Evolutionary conservation across 2,888 invertebrate genomes (phyloP).

Genomic region (Malthinus seriepunctatus): DNA sequence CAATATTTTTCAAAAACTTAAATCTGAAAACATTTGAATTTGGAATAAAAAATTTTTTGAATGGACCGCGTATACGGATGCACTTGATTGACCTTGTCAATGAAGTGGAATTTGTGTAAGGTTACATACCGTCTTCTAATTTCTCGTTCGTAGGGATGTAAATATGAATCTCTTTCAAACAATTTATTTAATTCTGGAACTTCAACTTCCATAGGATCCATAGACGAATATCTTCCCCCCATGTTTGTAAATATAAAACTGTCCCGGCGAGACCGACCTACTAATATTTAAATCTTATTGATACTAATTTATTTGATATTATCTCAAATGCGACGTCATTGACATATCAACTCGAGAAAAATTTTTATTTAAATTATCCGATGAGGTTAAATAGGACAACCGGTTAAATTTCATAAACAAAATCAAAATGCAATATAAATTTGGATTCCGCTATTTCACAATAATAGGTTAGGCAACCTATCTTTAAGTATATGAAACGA

Average conservation of each 20-base stretch:
- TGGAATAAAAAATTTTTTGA: background rate
- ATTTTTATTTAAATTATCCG: too few species aligned
- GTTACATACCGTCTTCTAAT: slow-evolving; percentile 81
- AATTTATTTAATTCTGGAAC: slow-evolving; percentile 81
- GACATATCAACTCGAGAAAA: background rate
- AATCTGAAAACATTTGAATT: background rate
- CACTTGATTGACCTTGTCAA: slow-evolving; percentile 46
- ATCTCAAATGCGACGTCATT: background rate
- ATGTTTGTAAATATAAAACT: slow-evolving; percentile 49
- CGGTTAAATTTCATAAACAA: background rate
- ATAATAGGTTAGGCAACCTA: too few species aligned
- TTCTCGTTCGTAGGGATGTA: slow-evolving; percentile 83
- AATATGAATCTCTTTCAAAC: slow-evolving; percentile 82
- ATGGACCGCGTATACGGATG: background rate
- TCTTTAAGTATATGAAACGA: too few species aligned
- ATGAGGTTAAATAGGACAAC: slow-evolving; percentile 1
- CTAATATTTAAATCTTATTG: too few species aligned
- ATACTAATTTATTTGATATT: background rate
- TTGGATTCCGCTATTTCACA: too few species aligned
- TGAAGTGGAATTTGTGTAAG: slow-evolving; percentile 33
- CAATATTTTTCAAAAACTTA: background rate
- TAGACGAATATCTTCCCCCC: slow-evolving; percentile 76
- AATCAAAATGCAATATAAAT: background rate
- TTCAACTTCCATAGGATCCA: slow-evolving; percentile 75
- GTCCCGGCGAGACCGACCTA: too few species aligned